Evolutionary conservation across 2,113 vertebrate genomes (phyloP).

Genomic region (Archocentrus centrarchus): DNA sequence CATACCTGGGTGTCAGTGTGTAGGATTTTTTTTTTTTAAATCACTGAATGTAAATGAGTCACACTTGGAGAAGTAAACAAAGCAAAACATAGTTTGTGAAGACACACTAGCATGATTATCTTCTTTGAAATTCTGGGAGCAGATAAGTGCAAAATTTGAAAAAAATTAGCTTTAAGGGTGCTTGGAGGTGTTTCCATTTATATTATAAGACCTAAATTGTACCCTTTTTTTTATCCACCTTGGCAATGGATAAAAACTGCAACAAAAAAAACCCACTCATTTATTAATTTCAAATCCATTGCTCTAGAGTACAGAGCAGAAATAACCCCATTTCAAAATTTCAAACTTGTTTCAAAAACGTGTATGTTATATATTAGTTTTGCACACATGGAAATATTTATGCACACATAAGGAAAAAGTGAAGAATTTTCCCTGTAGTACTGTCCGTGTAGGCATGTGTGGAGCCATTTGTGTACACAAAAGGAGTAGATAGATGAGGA

Average conservation of each 20-base stretch:
- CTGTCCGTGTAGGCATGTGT: slow-evolving; percentile 21
- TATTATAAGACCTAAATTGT: neutral
- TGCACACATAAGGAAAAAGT: slow-evolving; percentile 22
- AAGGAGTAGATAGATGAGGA: slow-evolving; percentile 38
- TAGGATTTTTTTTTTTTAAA: neutral
- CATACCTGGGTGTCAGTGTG: slow-evolving; percentile 12
- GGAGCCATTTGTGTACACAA: slow-evolving; percentile 31
- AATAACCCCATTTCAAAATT: neutral
- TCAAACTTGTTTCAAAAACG: neutral
- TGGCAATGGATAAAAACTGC: neutral
- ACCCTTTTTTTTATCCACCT: neutral
- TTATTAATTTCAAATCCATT: neutral
- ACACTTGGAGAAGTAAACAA: neutral
- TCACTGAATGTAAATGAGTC: slow-evolving; percentile 11
- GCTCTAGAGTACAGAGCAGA: neutral
- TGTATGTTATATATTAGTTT: slow-evolving; percentile 17
- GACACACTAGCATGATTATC: neutral
- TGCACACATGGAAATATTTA: slow-evolving; percentile 35
- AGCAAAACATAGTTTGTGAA: neutral
- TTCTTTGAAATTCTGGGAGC: neutral
- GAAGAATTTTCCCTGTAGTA: slow-evolving; percentile 7
- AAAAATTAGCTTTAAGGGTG: neutral
- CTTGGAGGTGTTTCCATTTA: neutral
- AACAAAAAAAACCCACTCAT: neutral
- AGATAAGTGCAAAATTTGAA: neutral